Evolutionary conservation across 2,113 vertebrate genomes (phyloP), one percentile per base, ranked within the genome.

Genomic region (Seriola aureovittata): DNA sequence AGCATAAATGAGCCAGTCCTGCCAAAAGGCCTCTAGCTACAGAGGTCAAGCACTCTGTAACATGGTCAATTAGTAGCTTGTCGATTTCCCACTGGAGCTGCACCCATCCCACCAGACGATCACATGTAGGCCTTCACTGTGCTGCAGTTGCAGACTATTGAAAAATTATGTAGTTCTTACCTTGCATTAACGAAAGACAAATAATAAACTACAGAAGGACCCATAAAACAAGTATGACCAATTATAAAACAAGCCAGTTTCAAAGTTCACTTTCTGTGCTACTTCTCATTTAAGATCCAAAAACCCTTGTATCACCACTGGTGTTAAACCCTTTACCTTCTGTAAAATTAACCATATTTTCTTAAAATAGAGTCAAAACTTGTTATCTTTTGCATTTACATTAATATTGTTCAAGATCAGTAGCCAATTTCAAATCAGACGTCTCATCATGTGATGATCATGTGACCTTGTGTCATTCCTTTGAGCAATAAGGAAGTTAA

Each of bases 361-460:
- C 11, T 16, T 70, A 46, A 0, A 21, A 25, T 8, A 25, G 4
- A 32, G 11, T 62, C 0, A 74, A 4, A 59, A 8, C 5, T 3
- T 44, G 5, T 32, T 5, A 32, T 29, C 9, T 8, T 68, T 17
- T n/a, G 2, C 5, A 3, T 64, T 74, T 25, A 34, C 3, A 60
- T 21, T 19, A 25, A 44, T 0, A 38, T 23, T 69, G 83, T 34
- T 64, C 4, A 36, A 12, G 16, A 64, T 54, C 38, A 58, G 36
- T 8, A 54, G 2, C 1, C 23, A 67, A 60, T 62, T 75, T 64
- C 78, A 54, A 87, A 81, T 89, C 80, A 88, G 64, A 88, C 62
- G 87, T 79, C 74, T 71, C 25, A 71, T 91, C 93, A 93, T 92
- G 92, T 94, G 93, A 87, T 78, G 14, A 82, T 92, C 93, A 94